phyloP scores from a whole-genome alignment of 2,888 invertebrate species.

The Apantesis nais region DNA sequence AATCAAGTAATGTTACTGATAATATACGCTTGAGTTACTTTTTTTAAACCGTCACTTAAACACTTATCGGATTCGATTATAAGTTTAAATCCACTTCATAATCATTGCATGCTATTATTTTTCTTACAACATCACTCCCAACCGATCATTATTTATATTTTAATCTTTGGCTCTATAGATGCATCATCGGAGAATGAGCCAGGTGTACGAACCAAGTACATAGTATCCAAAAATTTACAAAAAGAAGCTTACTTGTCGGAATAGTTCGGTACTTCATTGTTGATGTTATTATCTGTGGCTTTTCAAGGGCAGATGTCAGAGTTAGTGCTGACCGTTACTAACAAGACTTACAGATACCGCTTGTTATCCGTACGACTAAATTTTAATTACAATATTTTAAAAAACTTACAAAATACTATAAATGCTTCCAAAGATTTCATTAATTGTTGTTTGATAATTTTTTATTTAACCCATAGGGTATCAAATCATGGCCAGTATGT shows the following conservation, averaged over 20 bases:
- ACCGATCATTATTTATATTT: not conserved
- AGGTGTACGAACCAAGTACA: not conserved
- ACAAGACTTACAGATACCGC: not conserved
- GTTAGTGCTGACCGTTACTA: not conserved
- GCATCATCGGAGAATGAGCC: not conserved
- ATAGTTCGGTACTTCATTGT: not conserved
- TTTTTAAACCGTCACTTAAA: too few species aligned
- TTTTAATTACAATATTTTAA: not conserved
- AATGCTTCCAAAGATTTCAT: not conserved
- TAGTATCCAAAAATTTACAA: too few species aligned
- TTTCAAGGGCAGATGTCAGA: not conserved
- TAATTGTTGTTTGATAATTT: too few species aligned
- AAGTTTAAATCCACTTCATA: too few species aligned
- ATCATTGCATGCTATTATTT: too few species aligned
- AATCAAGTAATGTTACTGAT: too few species aligned
- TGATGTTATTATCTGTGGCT: not conserved
- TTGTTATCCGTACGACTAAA: not conserved
- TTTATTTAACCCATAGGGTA: too few species aligned
- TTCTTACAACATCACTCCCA: not conserved
- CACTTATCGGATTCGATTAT: too few species aligned
- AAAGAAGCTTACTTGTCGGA: not conserved
- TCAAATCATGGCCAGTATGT: too few species aligned
- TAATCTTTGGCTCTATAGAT: not conserved
- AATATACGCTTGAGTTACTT: too few species aligned
- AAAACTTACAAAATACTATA: not conserved